phyloP scores from a whole-genome alignment of 2,888 invertebrate genomes.

The Trilocha varians region DNA sequence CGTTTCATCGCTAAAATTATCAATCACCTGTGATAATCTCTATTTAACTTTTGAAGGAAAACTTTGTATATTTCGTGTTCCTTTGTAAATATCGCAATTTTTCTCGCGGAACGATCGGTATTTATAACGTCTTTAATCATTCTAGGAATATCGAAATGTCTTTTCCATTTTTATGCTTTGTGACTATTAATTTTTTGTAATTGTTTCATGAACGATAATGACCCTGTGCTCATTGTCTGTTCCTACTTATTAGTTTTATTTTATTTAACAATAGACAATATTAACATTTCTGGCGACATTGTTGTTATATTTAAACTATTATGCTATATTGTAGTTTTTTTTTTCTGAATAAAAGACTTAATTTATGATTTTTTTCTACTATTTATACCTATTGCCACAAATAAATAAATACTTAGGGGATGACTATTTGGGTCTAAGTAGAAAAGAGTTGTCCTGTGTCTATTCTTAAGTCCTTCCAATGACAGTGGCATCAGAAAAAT shows the following conservation, averaged over 20 bases:
- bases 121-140: background rate
- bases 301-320: conserved; percentile 62
- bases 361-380: conserved; percentile 37
- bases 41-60: background rate
- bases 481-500: too few relatives aligned
- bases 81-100: background rate
- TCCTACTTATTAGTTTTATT: conserved; percentile 24
- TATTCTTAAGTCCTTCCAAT: too few relatives aligned
- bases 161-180: background rate
- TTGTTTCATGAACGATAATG: conserved; percentile 18
- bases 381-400: conserved; percentile 1
- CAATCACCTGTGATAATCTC: background rate
- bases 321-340: conserved; percentile 70
- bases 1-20: background rate
- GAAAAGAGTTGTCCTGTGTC: too few relatives aligned
- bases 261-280: conserved; percentile 35
- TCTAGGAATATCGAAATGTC: background rate
- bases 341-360: conserved; percentile 67
- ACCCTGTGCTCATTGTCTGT: conserved; percentile 22
- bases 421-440: conserved; percentile 16
- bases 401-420: too few relatives aligned
- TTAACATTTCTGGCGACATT: conserved; percentile 53
- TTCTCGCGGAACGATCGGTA: background rate
- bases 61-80: background rate
- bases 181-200: background rate